Evolutionary conservation across 1,140 invertebrate genomes (phyloP), one percentile per base, ranked within the genome.

Genomic region (Zaprionus ornatus): DNA sequence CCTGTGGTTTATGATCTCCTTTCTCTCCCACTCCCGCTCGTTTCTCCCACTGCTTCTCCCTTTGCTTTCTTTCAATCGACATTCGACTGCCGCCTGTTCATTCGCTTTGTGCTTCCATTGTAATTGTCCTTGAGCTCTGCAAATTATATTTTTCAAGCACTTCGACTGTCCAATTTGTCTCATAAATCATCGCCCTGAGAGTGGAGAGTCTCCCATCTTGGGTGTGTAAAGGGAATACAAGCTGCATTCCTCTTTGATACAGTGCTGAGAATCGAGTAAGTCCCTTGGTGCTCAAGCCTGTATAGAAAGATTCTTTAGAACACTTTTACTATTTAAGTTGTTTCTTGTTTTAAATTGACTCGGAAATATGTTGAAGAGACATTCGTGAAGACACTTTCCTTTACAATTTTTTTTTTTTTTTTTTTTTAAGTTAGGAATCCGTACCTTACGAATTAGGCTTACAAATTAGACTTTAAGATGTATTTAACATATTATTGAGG

Each of bases 1-100:
- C 35, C 69, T 65, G 79, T 70, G 63, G 78, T 60, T 70, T 59
- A 60, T 59, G 64, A 74, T 57, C 62, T 48, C 27, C 15, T 32
- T 32, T 25, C 63, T 45, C n/a, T 45, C 2, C 6, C 5, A 17
- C 15, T 6, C 15, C 2, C 2, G n/a, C 40, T 48, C 42, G 3
- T 9, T 48, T n/a, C 37, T 40, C 17, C n/a, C 32, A 15, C 27
- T 32, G 9, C 17, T 54, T 17, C 32, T 29, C 29, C n/a, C 29
- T 10, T 32, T 32, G 9, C 29, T 10, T 54, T 67, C n/a, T 17
- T 19, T 50, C 50, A 37, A 60, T 52, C 15, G 61, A 15, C 50
- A 19, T 61, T 54, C 40, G 57, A 67, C 40, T 48, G 25, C n/a
- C 12, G 27, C 27, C 27, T 27, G 27, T 23, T 55, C 32, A 45